Evolutionary conservation across 2,888 invertebrate genomes (phyloP).

Genomic region (Agrypnus murinus): DNA sequence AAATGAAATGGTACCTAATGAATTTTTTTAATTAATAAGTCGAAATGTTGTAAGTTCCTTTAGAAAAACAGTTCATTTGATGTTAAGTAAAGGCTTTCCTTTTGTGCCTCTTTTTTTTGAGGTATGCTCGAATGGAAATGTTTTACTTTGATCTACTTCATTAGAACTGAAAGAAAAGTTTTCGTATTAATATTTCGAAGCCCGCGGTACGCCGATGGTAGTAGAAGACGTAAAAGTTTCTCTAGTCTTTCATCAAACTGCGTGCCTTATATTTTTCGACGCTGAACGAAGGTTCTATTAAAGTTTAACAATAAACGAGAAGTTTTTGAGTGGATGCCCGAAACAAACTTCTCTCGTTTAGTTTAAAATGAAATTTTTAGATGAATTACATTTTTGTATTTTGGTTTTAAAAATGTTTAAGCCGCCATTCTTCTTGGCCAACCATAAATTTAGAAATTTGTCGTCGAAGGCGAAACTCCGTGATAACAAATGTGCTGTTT

Average conservation of each 20-base stretch:
- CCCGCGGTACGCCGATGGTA: constrained; percentile 22
- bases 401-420: neutral
- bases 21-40: constrained; percentile 21
- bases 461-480: constrained; percentile 9
- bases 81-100: constrained; percentile 6
- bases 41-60: neutral
- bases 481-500: constrained; percentile 19
- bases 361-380: constrained; percentile 25
- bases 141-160: constrained; percentile 43
- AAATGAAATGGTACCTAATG: neutral
- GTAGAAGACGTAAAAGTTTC: constrained; percentile 34
- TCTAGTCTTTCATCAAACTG: constrained; percentile 40
- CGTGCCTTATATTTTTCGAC: constrained; percentile 31
- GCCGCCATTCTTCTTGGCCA: neutral
- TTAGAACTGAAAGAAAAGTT: constrained; percentile 39
- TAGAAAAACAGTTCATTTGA: constrained; percentile 13
- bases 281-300: constrained; percentile 35
- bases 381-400: constrained; percentile 22
- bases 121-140: constrained; percentile 9
- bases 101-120: constrained; percentile 5
- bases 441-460: neutral
- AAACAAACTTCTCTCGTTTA: constrained; percentile 26
- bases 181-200: constrained; percentile 43
- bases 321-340: constrained; percentile 35
- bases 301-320: constrained; percentile 40